Percentiles rank a stretch among this genome's conserved stretches.
Conservation (phyloP, 2,113 vertebrate species). For the Callipepla californica region DNA sequence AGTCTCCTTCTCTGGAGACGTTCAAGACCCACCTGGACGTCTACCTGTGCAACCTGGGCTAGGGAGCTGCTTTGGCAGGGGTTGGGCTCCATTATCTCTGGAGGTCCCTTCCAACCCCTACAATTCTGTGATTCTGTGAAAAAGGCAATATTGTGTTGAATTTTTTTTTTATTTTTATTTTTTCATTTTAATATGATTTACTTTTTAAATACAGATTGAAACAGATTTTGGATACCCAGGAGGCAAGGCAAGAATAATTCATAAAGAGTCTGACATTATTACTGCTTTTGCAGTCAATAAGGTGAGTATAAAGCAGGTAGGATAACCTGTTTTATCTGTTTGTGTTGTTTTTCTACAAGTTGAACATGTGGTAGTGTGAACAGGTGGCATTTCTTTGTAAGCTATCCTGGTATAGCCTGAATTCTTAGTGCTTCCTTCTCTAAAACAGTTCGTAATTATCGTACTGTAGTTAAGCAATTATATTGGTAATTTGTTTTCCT, state of each 20-base stretch:
- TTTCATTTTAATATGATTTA: neutral
- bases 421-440: accelerated
- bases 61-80: too few relatives aligned
- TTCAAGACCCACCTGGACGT: too few relatives aligned
- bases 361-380: neutral
- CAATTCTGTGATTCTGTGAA: neutral
- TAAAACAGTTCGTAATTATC: neutral
- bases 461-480: neutral
- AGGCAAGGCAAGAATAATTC: slow-evolving; percentile 85
- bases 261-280: slow-evolving; percentile 87
- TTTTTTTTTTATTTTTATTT: neutral
- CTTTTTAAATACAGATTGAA: slow-evolving; percentile 76
- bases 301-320: slow-evolving; percentile 58
- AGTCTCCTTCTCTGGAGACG: too few relatives aligned
- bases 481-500: neutral
- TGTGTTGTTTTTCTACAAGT: neutral
- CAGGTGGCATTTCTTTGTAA: neutral
- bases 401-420: neutral
- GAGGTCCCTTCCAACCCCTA: too few relatives aligned
- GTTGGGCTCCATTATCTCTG: too few relatives aligned
- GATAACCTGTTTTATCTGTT: neutral
- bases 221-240: slow-evolving; percentile 76
- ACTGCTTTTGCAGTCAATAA: slow-evolving; percentile 88
- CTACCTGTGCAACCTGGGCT: too few relatives aligned
- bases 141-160: neutral